These are phyloP conservation scores for Oryzias curvinotus DNA, from an alignment of 2,113 vertebrate species.

Conservation along the genomic window DNA sequence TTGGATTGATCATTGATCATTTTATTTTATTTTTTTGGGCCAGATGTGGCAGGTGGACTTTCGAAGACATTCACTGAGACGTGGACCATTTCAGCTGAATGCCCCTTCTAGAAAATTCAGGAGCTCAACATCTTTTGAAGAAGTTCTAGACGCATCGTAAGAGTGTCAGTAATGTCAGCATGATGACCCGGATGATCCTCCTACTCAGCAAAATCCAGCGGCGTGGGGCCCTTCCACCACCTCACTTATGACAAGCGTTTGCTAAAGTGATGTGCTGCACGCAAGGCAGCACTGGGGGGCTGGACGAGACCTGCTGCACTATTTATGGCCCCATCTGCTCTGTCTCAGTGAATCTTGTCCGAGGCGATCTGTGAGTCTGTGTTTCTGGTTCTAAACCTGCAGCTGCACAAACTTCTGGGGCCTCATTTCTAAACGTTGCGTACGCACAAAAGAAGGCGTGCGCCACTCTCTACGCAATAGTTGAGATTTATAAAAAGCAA, in stretches of 20 bases:
- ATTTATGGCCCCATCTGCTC: constrained; percentile 78
- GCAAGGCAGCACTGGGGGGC: constrained; percentile 54
- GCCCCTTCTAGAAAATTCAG: constrained; percentile 1
- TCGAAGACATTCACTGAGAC: too few species aligned
- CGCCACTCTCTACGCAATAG: too few species aligned
- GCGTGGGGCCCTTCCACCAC: constrained; percentile 60
- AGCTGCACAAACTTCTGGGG: constrained; percentile 43
- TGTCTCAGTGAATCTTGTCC: constrained; percentile 57
- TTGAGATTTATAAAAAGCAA: too few species aligned
- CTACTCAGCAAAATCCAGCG: constrained; percentile 52
- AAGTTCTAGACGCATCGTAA: constrained; percentile 8
- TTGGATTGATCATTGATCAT: too few species aligned
- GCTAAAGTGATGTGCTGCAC: constrained; percentile 73
- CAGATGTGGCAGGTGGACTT: too few species aligned
- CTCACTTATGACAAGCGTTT: constrained; percentile 73
- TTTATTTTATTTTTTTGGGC: too few species aligned
- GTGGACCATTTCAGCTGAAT: background rate
- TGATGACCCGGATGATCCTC: constrained; percentile 68
- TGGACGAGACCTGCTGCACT: constrained; percentile 64
- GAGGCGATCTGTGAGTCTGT: constrained; percentile 36
- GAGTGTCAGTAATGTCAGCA: constrained; percentile 27
- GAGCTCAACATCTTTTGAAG: constrained; percentile 13
- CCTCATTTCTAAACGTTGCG: too few species aligned
- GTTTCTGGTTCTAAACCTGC: constrained; percentile 37
- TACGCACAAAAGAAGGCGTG: too few species aligned